Evolutionary conservation across 2,888 invertebrate species (phyloP).

Genomic region (Mellilla xanthometata): DNA sequence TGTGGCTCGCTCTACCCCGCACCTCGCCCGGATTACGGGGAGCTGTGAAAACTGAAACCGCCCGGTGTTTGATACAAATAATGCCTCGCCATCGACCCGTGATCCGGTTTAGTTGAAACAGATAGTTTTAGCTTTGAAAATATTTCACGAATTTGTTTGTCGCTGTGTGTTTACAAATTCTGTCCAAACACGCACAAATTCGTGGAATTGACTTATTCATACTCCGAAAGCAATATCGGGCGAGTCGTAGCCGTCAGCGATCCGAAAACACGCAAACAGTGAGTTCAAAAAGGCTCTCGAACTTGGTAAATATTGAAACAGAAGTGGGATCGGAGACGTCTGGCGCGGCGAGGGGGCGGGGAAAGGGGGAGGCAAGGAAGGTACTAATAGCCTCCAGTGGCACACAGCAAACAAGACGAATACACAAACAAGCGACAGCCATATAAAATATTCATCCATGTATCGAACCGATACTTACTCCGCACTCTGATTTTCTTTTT

Average conservation of each 20-base stretch:
- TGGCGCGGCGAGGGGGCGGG: constrained; percentile 45
- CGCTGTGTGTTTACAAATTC: constrained; percentile 54
- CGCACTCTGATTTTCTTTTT: constrained; percentile 38
- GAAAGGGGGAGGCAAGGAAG: constrained; percentile 31
- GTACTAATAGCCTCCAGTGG: constrained; percentile 82
- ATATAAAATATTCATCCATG: constrained; percentile 72
- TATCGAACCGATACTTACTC: constrained; percentile 55
- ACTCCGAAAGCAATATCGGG: constrained; percentile 74
- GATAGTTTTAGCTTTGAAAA: constrained; percentile 27
- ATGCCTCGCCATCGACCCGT: constrained; percentile 33
- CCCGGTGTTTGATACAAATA: constrained; percentile 54
- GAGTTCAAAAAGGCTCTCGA: constrained; percentile 81
- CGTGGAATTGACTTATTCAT: constrained; percentile 75
- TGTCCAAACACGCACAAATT: constrained; percentile 61
- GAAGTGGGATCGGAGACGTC: constrained; percentile 79
- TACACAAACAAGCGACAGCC: constrained; percentile 65
- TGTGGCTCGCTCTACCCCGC: constrained; percentile 70
- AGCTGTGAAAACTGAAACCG: constrained; percentile 57
- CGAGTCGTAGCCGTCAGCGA: constrained; percentile 70
- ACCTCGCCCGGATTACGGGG: constrained; percentile 64
- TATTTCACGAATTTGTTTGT: constrained; percentile 47
- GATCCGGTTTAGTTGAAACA: constrained; percentile 11
- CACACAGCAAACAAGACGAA: constrained; percentile 71
- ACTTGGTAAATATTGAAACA: constrained; percentile 81
- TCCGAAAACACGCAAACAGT: constrained; percentile 81